Evolutionary conservation across 1,140 invertebrate genomes (phyloP), one percentile per base, ranked within the genome.

Genomic region (Nasonia vitripennis): DNA sequence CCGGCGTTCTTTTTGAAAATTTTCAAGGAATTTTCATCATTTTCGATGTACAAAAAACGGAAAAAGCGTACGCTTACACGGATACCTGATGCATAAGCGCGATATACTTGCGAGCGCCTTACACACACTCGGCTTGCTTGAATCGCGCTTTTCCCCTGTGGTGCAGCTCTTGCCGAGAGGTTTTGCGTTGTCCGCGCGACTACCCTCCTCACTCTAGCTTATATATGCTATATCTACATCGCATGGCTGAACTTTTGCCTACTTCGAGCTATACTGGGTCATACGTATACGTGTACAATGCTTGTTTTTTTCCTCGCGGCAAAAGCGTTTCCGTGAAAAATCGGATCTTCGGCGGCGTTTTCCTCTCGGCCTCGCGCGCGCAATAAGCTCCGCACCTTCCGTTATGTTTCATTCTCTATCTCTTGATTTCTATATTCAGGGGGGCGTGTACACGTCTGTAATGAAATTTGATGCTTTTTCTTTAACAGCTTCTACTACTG

Each of bases 391-490:
- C 62, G 1, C 62, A 17, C 27, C 67, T 70, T 23, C 7, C 67
- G 7, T 3, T 70, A 10, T 11, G 27, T 27, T 27, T 27, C 27
- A 27, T 27, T 27, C 27, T 27, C 27, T 27, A 0, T 70, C 68
- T 70, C 6, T 71, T 27, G 23, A 31, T 71, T 31, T 71, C 68
- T 71, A 27, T 75, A 83, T 83, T 62, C 81, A 67, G 31, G 9
- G 27, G 75, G 68, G 51, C 14, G 20, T 14, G 9, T 37, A 37
- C 7, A 12, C 37, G 31, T 11, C 1, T 45, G 0, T 82, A 74
- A 82, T 73, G 48, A 82, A 75, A 82, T 74, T 82, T 75, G 6
- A 70, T 73, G 41, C 34, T 51, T 81, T 71, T 81, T 73, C 45
- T 70, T 81, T 73, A 55, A 73, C 45, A 5, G 14, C 10, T 45